phyloP scores from a whole-genome alignment of 2,797 vertebrate genomes.

The Dromococcyx pavoninus region DNA sequence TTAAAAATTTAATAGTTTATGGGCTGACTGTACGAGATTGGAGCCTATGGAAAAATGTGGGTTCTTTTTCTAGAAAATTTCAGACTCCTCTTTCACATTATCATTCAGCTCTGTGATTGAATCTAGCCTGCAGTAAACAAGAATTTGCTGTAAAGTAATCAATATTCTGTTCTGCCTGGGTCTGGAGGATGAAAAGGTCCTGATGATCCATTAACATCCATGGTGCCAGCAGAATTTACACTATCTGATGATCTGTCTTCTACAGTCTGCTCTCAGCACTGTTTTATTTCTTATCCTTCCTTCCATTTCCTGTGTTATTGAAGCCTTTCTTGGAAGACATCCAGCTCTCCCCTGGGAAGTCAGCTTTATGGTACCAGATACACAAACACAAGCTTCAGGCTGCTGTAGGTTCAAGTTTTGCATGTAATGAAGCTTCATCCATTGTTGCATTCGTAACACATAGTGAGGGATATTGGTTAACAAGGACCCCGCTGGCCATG shows the following conservation, averaged over 20 bases:
- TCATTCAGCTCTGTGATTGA: neutral
- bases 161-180: neutral
- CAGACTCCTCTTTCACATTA: neutral
- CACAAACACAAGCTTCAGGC: neutral
- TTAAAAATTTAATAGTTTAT: neutral
- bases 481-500: neutral
- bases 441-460: neutral
- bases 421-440: neutral
- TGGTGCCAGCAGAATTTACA: conserved; percentile 11
- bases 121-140: neutral
- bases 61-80: neutral
- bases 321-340: conserved; percentile 10
- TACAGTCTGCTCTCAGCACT: neutral
- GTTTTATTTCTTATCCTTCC: neutral
- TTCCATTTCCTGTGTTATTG: neutral
- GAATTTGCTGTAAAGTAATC: conserved; percentile 9
- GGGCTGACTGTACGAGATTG: neutral
- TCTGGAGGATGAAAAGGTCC: conserved; percentile 13
- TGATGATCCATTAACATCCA: neutral
- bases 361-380: neutral
- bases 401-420: neutral
- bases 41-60: neutral
- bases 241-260: conserved; percentile 15
- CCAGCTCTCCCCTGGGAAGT: neutral
- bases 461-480: neutral